These are phyloP conservation scores for Hydrolagus affinis DNA, from an alignment of 2,113 vertebrate species.

Conservation along the genomic window DNA sequence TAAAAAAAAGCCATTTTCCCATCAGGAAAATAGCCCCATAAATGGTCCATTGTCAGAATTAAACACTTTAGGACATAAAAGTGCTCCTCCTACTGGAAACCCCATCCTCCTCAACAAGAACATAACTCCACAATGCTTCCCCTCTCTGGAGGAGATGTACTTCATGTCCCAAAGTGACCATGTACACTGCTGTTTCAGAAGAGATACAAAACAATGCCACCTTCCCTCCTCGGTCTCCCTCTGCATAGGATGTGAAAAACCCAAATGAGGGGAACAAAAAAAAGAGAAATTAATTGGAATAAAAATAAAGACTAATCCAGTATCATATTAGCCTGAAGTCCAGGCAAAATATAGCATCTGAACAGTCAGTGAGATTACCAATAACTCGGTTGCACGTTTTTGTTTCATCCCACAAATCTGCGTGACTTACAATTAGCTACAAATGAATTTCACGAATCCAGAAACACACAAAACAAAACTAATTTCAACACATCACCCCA, in stretches of 20 bases:
- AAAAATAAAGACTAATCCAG: background rate
- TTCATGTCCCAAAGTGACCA: too few species aligned
- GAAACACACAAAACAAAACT: background rate
- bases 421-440: slow-evolving; percentile 6
- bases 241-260: too few species aligned
- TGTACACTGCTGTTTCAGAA: too few species aligned
- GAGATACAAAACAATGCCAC: too few species aligned
- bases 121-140: too few species aligned
- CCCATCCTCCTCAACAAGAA: too few species aligned
- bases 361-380: background rate
- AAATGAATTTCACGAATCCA: background rate
- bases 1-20: background rate
- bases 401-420: background rate
- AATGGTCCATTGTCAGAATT: too few species aligned
- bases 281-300: background rate
- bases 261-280: too few species aligned
- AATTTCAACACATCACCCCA: background rate
- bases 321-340: background rate
- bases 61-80: too few species aligned
- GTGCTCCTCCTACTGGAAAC: too few species aligned
- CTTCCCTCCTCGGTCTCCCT: too few species aligned
- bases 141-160: too few species aligned
- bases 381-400: background rate
- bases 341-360: background rate
- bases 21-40: background rate